These are phyloP conservation scores for Parazoanthus atlanticus DNA, from an alignment of 92 coral and sea anemone species.

Conservation along the genomic window DNA sequence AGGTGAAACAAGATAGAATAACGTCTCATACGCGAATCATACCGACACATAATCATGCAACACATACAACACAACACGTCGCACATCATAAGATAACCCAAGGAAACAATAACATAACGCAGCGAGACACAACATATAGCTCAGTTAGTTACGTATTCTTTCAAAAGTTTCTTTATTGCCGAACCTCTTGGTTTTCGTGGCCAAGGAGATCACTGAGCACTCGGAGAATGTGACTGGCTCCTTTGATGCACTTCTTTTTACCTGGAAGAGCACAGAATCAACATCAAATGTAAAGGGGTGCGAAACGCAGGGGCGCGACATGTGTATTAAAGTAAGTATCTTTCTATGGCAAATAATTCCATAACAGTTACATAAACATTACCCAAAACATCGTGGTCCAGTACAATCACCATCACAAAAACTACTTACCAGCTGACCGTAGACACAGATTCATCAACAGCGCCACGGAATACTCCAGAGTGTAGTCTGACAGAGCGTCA, in stretches of 20 bases:
- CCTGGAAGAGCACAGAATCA: constrained; percentile 52
- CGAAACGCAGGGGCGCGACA: background rate
- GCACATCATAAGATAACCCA: background rate
- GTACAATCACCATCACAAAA: background rate
- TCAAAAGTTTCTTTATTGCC: background rate
- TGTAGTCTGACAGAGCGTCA: constrained; percentile 92
- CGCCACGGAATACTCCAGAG: constrained; percentile 95
- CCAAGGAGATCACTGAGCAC: constrained; percentile 94
- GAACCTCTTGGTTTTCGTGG: constrained; percentile 97
- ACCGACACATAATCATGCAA: background rate
- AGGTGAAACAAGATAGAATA: background rate
- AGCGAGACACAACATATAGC: background rate
- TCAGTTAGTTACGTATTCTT: background rate
- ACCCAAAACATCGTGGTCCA: background rate
- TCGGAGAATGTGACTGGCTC: constrained; percentile 81
- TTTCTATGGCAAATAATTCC: background rate
- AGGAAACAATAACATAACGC: background rate
- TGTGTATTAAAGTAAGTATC: too few species aligned
- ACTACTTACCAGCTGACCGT: constrained; percentile 79
- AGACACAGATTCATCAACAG: constrained; percentile 94
- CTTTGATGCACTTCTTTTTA: constrained; percentile 75
- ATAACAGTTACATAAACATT: background rate
- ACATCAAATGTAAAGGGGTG: background rate
- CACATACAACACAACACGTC: background rate
- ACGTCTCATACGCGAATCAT: background rate